phyloP scores from a whole-genome alignment of 2,888 invertebrate genomes.

The Brachynemurus nebulosus region DNA sequence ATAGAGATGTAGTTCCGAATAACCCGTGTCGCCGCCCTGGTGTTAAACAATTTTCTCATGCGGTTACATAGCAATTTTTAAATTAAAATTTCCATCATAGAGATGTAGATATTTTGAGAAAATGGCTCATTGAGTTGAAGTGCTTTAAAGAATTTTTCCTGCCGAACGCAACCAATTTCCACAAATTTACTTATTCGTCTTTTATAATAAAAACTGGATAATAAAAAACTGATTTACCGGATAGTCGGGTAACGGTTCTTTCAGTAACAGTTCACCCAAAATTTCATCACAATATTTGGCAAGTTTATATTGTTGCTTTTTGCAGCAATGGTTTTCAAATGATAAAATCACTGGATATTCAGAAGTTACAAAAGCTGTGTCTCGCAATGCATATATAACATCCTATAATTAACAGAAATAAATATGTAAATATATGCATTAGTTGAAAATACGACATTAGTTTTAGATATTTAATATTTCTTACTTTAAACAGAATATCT shows the following conservation, averaged over 20 bases:
- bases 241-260: constrained; percentile 73
- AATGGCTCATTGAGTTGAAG: too few relatives aligned
- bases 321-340: constrained; percentile 99
- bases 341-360: constrained; percentile 96
- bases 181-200: too few relatives aligned
- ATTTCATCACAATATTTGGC: constrained; percentile 99
- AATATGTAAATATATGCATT: not conserved
- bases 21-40: too few relatives aligned
- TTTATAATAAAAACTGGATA: constrained; percentile 7
- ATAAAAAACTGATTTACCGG: constrained; percentile 44
- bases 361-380: constrained; percentile 97
- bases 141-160: too few relatives aligned
- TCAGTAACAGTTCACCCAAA: constrained; percentile 58
- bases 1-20: too few relatives aligned
- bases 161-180: too few relatives aligned
- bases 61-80: too few relatives aligned
- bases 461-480: too few relatives aligned
- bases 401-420: constrained; percentile 36
- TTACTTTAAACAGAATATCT: constrained; percentile 87
- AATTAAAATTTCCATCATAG: too few relatives aligned
- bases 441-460: too few relatives aligned
- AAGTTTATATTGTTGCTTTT: constrained; percentile 92
- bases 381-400: constrained; percentile 92
- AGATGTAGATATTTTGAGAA: too few relatives aligned
- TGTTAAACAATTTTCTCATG: too few relatives aligned